Base-by-base conservation (phyloP, 2,888 invertebrate species). In the Papilio protenor region DNA sequence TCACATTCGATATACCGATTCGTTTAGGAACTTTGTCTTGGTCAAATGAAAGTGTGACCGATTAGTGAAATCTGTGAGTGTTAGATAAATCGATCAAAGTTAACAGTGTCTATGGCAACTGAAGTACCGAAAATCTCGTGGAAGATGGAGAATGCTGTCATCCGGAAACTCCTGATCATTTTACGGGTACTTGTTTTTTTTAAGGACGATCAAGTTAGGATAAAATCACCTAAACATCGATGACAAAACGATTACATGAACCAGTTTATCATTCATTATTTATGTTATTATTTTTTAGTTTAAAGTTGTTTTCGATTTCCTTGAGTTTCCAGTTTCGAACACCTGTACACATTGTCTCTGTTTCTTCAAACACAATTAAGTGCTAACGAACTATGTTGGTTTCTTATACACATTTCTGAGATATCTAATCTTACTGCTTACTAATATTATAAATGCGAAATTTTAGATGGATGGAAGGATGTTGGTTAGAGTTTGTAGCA, bases 21-120 rank as follows among this genome's bases (percentile, higher is more conserved):
- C 40, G 52, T 45, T 52, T 70, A 87, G 83, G 82, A 81, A 82
- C 84, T 86, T 85, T 81, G 81, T 79, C 81, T 82, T 81, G 80
- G 81, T 81, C 80, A 77, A 81, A 87, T 85, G 90, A 91, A 92
- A 91, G 90, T 92, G 91, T 90, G 87, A 89, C 88, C 81, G 87
- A 88, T 86, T 87, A 79, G 89, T 89, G 89, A 89, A 90, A 90
- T 85, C 84, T 85, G 79, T 77, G 83, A 83, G 83, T 83, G 74
- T 55, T 77, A 78, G 82, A 79, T 82, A 81, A 82, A 83, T 79
- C 81, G 81, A 83, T 84, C 84, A 83, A 61, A 49, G 27, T 59
- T 71, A 45, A 27, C 47, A 61, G 45, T 52, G 27, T 70, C 71
- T 59, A 72, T 72, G 76, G 49, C 47, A 5, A 21, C 49, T 49